Evolutionary conservation across 2,113 vertebrate genomes (phyloP).

Genomic region (Pteropus alecto): DNA sequence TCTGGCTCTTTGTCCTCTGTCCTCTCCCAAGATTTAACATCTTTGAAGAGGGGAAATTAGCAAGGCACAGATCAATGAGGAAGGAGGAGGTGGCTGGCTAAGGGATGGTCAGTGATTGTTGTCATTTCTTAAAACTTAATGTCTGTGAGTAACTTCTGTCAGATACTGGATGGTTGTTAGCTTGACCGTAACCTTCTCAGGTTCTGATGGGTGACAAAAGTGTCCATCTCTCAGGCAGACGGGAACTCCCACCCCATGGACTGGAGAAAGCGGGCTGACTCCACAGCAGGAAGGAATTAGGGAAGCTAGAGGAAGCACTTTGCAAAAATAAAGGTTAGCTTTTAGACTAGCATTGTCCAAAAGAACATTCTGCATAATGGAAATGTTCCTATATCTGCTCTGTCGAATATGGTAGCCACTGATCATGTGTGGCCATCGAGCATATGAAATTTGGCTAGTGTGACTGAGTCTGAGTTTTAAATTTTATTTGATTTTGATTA

Average conservation of each 20-base stretch:
- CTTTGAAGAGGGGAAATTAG: neutral
- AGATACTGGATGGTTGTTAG: neutral
- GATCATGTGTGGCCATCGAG: neutral
- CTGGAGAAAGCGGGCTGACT: neutral
- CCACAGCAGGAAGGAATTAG: neutral
- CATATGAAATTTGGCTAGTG: neutral
- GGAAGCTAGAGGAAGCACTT: neutral
- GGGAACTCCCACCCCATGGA: neutral
- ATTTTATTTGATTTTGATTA: neutral
- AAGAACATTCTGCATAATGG: neutral
- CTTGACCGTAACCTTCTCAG: neutral
- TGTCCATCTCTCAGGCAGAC: neutral
- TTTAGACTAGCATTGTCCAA: neutral
- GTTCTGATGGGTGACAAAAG: neutral
- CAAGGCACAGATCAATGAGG: neutral
- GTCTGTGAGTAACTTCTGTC: neutral
- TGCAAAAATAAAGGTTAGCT: neutral
- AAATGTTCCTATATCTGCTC: neutral
- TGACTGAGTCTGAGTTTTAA: neutral
- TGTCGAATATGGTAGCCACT: accelerated
- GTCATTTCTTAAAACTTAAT: neutral
- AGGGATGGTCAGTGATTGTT: neutral
- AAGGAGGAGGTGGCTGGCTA: neutral
- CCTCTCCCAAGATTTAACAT: neutral
- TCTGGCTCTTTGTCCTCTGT: neutral